Evolutionary conservation across 1,140 invertebrate genomes (phyloP), one percentile per base, ranked within the genome.

Genomic region (Melanaphis sacchari): DNA sequence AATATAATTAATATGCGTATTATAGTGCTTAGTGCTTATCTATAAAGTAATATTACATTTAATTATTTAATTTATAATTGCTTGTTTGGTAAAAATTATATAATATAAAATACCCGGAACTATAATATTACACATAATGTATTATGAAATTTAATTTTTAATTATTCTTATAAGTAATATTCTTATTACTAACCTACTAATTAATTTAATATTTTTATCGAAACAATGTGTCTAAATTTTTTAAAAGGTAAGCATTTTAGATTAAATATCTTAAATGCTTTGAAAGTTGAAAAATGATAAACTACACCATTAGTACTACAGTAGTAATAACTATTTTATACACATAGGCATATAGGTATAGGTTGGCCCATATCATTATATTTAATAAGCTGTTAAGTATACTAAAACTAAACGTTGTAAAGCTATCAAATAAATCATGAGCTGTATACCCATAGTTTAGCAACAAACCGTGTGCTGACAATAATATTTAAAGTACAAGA

Each of bases 11-110:
- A 66, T 31, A 4, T 66, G 9, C 4, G 11, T 66, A n/a, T 31
- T 66, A 66, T 66, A 66, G 26, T 31, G 8, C 26, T 59, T 26
- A 31, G 26, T 31, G 31, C 59, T 66, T 66, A 66, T 66, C 59
- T 66, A 66, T n/a, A 66, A 66, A 66, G 31, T 5, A 66, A 66
- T 66, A 66, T 66, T 66, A 66, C 31, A 66, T 66, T 66, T 66
- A 66, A 66, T 66, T 66, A 66, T n/a, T 66, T 66, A 66, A 66
- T 66, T 66, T 66, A 66, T 66, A 66, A 66, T 66, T 66, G 31
- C 31, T 31, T 31, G 59, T 31, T n/a, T 66, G 15, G 31, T 66
- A 66, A 66, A 66, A 66, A 31, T 66, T 66, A 66, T 66, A 66
- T 66, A 66, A 66, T 66, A 66, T 66, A n/a, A 11, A 66, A 31